Base-by-base conservation (phyloP, 2,888 invertebrate genomes). In the Clostera curtula region DNA sequence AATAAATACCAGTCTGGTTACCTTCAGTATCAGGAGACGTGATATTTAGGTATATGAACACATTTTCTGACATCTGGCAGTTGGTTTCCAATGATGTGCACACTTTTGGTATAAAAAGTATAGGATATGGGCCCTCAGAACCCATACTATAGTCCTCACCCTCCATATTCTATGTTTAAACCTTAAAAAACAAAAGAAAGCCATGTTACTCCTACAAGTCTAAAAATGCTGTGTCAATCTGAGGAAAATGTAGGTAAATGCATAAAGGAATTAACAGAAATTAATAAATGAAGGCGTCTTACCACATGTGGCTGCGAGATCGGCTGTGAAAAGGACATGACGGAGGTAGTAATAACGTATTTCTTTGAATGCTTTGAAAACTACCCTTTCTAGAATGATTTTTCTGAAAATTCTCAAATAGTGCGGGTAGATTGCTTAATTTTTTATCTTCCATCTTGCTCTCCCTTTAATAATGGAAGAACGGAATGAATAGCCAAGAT, bases 31-130 rank as follows among this genome's bases (percentile, higher is more conserved):
- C 73, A 0, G 56, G 52, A 0, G 76, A 61, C 1, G 64, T 59
- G 13, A 80, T 72, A 18, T 61, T 67, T 27, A 79, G 31, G 18
- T 73, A 58, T 21, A 79, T 66, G 31, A 64, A 72, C 4, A 79
- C 61, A 33, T 75, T 67, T 31, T 75, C 70, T 0, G 63, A 49
- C 2, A 57, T 40, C 18, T 65, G 66, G 34, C 59, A 67, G 33
- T 65, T 66, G 0, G 63, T 63, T 42, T 70, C 66, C 29, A 79
- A 45, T 0, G 54, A 48, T 2, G 72, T 70, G 23, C 70, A 74
- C 26, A 53, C 61, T 43, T 70, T 79, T 0, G 80, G 80, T 27
- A 82, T 58, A 18, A 72, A 47, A 5, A 82, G 36, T 8, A 75
- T 55, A 1, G 80, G 80, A 36, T 64, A 68, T 2, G 51, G 34